Evolutionary conservation across 2,888 invertebrate species (phyloP).

Genomic region (Sinodicranocentrus sp.): DNA sequence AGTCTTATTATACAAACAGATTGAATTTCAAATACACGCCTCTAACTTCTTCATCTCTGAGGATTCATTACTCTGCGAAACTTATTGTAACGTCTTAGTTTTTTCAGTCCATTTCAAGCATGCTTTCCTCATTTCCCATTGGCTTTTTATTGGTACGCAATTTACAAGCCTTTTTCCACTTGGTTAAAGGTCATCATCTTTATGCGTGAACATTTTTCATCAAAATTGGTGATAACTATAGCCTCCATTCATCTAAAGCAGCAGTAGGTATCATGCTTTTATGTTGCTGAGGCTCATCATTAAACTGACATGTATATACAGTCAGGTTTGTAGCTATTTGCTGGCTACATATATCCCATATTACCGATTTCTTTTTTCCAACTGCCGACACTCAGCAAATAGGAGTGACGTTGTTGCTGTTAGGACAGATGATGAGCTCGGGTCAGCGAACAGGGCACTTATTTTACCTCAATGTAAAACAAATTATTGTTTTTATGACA

Average conservation of each 20-base stretch:
- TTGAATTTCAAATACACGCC: slow-evolving; percentile 66
- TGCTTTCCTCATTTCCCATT: slow-evolving; percentile 61
- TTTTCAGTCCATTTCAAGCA: slow-evolving; percentile 20
- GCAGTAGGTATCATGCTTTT: slow-evolving; percentile 63
- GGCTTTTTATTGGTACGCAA: slow-evolving; percentile 63
- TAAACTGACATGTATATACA: background rate
- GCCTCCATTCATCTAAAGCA: slow-evolving; percentile 48
- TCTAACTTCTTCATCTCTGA: slow-evolving; percentile 54
- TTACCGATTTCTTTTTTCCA: slow-evolving; percentile 1
- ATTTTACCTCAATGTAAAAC: slow-evolving; percentile 53
- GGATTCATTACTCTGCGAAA: slow-evolving; percentile 25
- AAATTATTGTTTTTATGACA: slow-evolving; percentile 58
- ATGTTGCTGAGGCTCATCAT: slow-evolving; percentile 14
- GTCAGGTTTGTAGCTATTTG: background rate
- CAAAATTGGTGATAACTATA: slow-evolving; percentile 64
- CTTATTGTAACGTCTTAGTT: slow-evolving; percentile 37
- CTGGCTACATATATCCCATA: background rate
- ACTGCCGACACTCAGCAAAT: slow-evolving; percentile 1
- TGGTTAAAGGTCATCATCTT: slow-evolving; percentile 66
- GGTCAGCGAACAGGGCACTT: slow-evolving; percentile 56
- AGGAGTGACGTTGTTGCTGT: no score
- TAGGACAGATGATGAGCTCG: slow-evolving; percentile 38
- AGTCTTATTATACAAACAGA: slow-evolving; percentile 27
- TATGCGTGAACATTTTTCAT: slow-evolving; percentile 68
- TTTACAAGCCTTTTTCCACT: slow-evolving; percentile 55